Percentiles rank a stretch among this genome's conserved stretches.
Evolutionary conservation across 2,797 vertebrate genomes (phyloP).

Genomic region (Helicolenus hilgendorfi): DNA sequence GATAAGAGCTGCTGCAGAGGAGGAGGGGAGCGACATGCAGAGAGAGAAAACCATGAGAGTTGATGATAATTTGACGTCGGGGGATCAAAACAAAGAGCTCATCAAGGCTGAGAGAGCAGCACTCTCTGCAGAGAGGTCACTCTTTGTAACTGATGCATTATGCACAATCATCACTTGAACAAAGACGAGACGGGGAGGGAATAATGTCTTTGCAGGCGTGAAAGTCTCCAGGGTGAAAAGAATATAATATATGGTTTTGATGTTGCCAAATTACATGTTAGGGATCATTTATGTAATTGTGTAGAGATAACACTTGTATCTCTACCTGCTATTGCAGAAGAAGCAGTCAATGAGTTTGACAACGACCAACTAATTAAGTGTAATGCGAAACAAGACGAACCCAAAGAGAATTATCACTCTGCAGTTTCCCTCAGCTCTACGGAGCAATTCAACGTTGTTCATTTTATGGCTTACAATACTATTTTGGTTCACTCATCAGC

Average conservation of each 20-base stretch:
- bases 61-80: slow-evolving; percentile 34
- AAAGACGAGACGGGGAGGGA: slow-evolving; percentile 6
- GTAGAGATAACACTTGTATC: neutral
- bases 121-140: slow-evolving; percentile 36
- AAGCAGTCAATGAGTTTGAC: neutral
- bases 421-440: neutral
- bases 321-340: neutral
- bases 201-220: slow-evolving; percentile 16
- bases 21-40: slow-evolving; percentile 3
- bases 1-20: slow-evolving; percentile 42
- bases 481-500: neutral
- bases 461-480: neutral
- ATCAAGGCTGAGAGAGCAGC: slow-evolving; percentile 61
- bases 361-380: neutral
- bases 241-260: neutral
- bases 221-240: neutral
- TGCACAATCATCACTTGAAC: slow-evolving; percentile 34
- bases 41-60: slow-evolving; percentile 30
- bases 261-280: neutral
- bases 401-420: neutral
- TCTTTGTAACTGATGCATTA: slow-evolving; percentile 35
- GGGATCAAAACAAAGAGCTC: slow-evolving; percentile 69
- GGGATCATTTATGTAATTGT: neutral
- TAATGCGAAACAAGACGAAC: neutral
- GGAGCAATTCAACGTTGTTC: neutral